Evolutionary conservation across 2,113 vertebrate species (phyloP).

Genomic region (Aptenodytes patagonicus): DNA sequence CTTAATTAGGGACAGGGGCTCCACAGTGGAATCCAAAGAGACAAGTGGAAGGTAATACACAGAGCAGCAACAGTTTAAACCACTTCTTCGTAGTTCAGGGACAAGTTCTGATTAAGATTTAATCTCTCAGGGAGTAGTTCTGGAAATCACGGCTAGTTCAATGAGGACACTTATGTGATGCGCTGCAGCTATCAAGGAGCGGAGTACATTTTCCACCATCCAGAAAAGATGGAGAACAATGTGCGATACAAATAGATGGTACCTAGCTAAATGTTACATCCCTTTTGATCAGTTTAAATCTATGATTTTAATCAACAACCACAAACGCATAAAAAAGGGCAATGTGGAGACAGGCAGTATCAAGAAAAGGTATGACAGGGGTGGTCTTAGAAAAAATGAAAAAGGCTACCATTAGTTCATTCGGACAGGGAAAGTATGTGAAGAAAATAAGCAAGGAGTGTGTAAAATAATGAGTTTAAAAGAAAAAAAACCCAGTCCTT

Average conservation of each 20-base stretch:
- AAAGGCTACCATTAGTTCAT: background rate
- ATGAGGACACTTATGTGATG: background rate
- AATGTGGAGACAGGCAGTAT: background rate
- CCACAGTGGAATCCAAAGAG: background rate
- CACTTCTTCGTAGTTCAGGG: background rate
- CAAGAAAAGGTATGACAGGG: background rate
- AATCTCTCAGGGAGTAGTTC: background rate
- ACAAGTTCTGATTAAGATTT: slow-evolving; percentile 28
- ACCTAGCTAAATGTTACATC: background rate
- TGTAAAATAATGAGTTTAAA: background rate
- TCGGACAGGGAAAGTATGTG: background rate
- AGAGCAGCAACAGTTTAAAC: background rate
- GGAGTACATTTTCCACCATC: background rate
- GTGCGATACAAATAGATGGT: background rate
- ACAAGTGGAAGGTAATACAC: background rate
- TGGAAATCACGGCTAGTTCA: background rate
- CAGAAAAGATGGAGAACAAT: background rate
- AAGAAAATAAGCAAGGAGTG: background rate
- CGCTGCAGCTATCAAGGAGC: background rate
- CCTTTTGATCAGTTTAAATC: background rate
- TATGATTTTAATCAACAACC: background rate
- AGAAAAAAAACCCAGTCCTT: background rate
- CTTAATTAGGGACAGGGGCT: slow-evolving; percentile 15
- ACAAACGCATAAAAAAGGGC: background rate
- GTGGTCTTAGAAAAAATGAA: background rate